Percentiles rank a stretch among this genome's conserved stretches.
Evolutionary conservation across 2,888 invertebrate species (phyloP).

Genomic region (Hydrotaea cyrtoneurina): DNA sequence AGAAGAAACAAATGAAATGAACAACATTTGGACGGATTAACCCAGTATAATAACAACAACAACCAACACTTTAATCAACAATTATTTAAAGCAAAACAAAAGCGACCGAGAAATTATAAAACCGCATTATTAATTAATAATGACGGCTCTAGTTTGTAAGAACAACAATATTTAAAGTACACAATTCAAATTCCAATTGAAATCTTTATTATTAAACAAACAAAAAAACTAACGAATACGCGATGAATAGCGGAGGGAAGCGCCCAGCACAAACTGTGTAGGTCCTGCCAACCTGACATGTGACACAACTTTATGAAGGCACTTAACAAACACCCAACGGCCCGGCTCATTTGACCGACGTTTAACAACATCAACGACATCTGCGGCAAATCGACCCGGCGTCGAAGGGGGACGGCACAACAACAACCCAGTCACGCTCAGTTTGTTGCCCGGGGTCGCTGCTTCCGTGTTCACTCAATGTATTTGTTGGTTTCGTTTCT

Average conservation of each 20-base stretch:
- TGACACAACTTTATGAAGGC: no score
- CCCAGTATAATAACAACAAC: background rate
- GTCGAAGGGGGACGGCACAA: no score
- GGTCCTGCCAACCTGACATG: background rate
- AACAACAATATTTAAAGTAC: background rate
- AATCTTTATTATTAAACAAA: slow-evolving; percentile 15
- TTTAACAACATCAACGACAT: no score
- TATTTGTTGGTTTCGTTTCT: background rate
- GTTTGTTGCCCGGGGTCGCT: background rate
- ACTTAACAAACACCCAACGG: no score
- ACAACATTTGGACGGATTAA: background rate
- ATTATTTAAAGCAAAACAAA: background rate
- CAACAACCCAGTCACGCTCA: background rate
- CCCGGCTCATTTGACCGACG: no score
- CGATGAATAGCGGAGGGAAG: background rate
- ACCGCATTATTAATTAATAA: slow-evolving; percentile 6
- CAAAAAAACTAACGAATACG: background rate
- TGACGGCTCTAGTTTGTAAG: slow-evolving; percentile 16
- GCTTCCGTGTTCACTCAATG: background rate
- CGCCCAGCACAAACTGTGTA: background rate
- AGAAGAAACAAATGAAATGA: slow-evolving; percentile 2
- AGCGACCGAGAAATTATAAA: slow-evolving; percentile 9
- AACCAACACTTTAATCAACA: background rate
- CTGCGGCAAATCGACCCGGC: no score
- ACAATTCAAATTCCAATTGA: background rate